Evolutionary conservation across 2,888 invertebrate genomes (phyloP), one percentile per base, ranked within the genome.

Genomic region (Amphipoea oculea): DNA sequence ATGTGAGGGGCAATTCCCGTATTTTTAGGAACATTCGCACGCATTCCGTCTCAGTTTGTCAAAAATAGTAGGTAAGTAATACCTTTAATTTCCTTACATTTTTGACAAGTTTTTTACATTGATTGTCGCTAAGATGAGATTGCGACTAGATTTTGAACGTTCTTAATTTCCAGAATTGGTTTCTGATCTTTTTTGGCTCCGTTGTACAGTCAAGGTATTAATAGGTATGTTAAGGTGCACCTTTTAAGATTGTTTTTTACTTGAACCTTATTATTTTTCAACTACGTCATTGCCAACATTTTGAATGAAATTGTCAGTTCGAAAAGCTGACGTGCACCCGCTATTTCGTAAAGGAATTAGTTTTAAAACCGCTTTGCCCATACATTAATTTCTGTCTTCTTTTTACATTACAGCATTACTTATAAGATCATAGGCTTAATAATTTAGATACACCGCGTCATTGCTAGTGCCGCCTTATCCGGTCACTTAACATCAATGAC

Each of bases 401-500:
- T 63, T 45, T 69, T 48, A 45, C 12, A 45, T 65, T 57, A 45
- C 36, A 71, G 4, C 29, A n/a, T 65, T 62, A 68, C 69, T 60
- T 78, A 68, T 2, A 80, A 78, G 69, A 70, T 75, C 65, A 60
- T 70, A 76, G 67, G 17, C 48, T 72, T 82, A 79, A 82, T 88
- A 69, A 88, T 81, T 81, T 81, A 70, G 82, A 82, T 76, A 78
- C 63, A 83, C 62, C 51, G 67, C 79, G 77, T 79, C 76, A 85
- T 86, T 82, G 65, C 63, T 81, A 82, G 72, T 78, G 82, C 84
- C 71, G 71, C 85, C 84, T 79, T 86, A 88, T 88, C 89, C 89
- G 87, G 87, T 62, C 79, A 86, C 86, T 89, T 82, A 86, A 78
- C 70, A 82, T 78, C 86, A 81, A 88, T 88, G 88, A 87, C 87